Base-by-base conservation (phyloP, 2,888 invertebrate species). In the Idaea aversata region DNA sequence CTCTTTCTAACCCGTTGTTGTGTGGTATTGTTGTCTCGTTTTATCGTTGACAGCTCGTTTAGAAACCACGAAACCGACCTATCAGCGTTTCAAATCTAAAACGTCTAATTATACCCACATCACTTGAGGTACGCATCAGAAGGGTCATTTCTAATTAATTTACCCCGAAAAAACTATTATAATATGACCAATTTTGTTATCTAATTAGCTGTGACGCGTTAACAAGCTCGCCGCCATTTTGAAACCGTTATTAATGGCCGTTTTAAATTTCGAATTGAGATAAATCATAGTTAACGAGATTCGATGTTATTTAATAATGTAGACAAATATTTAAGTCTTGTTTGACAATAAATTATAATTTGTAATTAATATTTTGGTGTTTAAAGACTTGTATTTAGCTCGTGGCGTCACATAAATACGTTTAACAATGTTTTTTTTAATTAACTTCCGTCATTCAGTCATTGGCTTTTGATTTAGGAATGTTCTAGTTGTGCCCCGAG, bases 101-200 rank as follows among this genome's bases (percentile, higher is more conserved):
- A 87, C 86, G 87, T 86, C 89, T 93, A 92, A 92, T 92, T 92
- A 91, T 91, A 92, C 92, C 92, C 91, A 90, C 91, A 93, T 93
- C 92, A 91, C 84, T 85, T 79, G 82, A 78, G 83, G 83, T 84
- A 85, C 88, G 87, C 86, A 85, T 88, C 86, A 87, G 87, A 88
- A 86, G 84, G 86, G 86, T 86, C 84, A 86, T 87, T 91, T 90
- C 88, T 92, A 92, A 92, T 92, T 93, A 91, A 93, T 92, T 93
- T 91, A 90, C 83, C 81, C 80, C 85, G 88, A 84, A 86, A 59
- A 90, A 90, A 90, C 89, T 91, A 91, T 91, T 90, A 90, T 90
- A 91, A 91, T 91, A 84, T 83, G 85, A 82, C 86, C 90, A 91
- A 91, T 92, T 91, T 90, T 78, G 88, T 89, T 89, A 90, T 88